Evolutionary conservation across 2,888 invertebrate genomes (phyloP), one percentile per base, ranked within the genome.

Genomic region (Leptinotarsa juncta): DNA sequence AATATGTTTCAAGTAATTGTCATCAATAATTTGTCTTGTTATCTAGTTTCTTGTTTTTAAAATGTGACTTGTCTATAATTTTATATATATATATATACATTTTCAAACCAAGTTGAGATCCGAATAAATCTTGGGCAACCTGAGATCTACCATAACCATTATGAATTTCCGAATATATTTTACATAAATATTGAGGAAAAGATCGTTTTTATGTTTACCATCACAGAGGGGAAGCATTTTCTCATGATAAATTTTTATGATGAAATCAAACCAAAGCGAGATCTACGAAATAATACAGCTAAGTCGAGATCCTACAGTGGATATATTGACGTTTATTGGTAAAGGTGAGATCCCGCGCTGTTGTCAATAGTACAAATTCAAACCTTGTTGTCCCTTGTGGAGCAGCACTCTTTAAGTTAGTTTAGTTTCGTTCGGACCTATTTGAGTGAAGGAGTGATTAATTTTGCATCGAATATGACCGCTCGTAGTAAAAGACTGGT

Each of bases 301-400:
- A 55, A 55, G 55, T 55, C 55, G 55, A 55, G 55, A 55, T 55
- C 55, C 55, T 18, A 14, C 15, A 16, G 15, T 55, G 55, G 15
- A 55, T 55, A 55, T 55, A 55, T 55, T 55, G 55, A 55, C n/a
- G 15, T 55, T 55, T 55, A 55, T 55, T 55, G 55, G n/a, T 55
- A 55, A 55, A 55, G 55, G 55, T 55, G 55, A 55, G n/a, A 55
- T 55, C 55, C 55, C 55, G 55, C 55, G 55, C 55, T 55, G 55
- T 55, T 55, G 55, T n/a, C 55, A 55, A 55, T 55, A 14, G 55
- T 55, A 55, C 5, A 26, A 26, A 26, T 26, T 26, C 5, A 26
- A 26, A 26, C 26, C 26, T 26, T 26, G 26, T 26, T 26, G 26
- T 26, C 26, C 26, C 26, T 26, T 26, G 26, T 26, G 26, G 26